Percentiles rank a stretch among this genome's conserved stretches.
These are phyloP conservation scores for Pelmatolapia mariae DNA, from an alignment of 2,113 vertebrate genomes.

Conservation along the genomic window DNA sequence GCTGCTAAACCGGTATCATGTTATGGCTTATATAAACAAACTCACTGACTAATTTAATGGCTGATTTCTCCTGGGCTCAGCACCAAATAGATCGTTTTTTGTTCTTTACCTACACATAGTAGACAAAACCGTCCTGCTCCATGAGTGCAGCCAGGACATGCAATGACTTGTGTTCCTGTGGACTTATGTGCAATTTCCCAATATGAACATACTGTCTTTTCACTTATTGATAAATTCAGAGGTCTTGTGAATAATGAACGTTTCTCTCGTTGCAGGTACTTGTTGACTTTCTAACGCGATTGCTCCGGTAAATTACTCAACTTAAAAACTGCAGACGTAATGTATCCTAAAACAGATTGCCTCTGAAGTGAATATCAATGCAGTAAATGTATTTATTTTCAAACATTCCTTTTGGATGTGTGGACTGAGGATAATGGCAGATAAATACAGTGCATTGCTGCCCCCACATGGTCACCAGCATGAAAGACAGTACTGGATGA, in stretches of 20 bases:
- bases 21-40: not conserved
- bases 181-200: not conserved
- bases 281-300: not conserved
- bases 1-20: not conserved
- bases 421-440: not conserved
- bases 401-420: not conserved
- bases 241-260: not conserved
- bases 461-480: slow-evolving; percentile 29
- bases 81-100: not conserved
- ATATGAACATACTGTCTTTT: not conserved
- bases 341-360: not conserved
- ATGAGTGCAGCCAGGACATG: not conserved
- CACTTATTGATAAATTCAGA: not conserved
- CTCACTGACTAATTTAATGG: not conserved
- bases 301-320: rapidly evolving
- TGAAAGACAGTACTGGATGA: not conserved
- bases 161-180: not conserved
- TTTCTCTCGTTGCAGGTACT: not conserved
- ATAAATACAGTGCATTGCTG: slow-evolving; percentile 26
- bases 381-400: not conserved
- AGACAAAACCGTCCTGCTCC: not conserved
- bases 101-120: not conserved
- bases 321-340: not conserved
- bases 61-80: not conserved
- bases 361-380: not conserved